Evolutionary conservation across 30 jellyfish, hydroid and myxozoan species (phyloP), one percentile per base, ranked within the genome.

Genomic region (Mastigias papua): DNA sequence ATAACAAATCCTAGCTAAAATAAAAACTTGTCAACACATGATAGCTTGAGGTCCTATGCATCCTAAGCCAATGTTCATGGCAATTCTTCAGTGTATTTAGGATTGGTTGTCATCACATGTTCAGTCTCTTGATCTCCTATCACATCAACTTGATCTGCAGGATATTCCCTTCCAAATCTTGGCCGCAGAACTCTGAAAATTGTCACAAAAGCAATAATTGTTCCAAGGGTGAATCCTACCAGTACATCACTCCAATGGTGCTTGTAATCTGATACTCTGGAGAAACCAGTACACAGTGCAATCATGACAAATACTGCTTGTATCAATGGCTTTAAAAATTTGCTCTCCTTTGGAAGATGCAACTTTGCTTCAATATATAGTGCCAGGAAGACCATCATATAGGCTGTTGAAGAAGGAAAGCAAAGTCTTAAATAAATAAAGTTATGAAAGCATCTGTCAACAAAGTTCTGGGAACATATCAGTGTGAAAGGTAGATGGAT

Each of bases 201-300:
- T 9, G 89, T 77, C 32, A 86, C 46, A 51, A 87, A 33, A 7
- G 97, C 98, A 9, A 86, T 51, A 1, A 50, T 76, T 29, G 81
- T 69, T 28, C 98, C 98, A 8, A 92, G 65, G 1, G 65, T 1
- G 28, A 69, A 79, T 21, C 98, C 98, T 28, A 77, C 97, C 21
- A 87, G 80, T 0, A 92, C 98, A 82, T 92, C 98, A 51, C 97
- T 86, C 87, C 97, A 92, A 26, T 92, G 98, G 64, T 92, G 98
- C 64, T 92, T 92, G 87, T 86, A 81, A 68, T 92, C 98, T 20
- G 97, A 81, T 0, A 92, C 87, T 34, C 98, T 70, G 21, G 98
- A 86, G 66, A 80, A 81, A 49, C 97, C 97, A 75, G 94, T 77
- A 91, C 19, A 86, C 17, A 92, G 34, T 0, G 92, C 98, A 34